Base-by-base conservation (phyloP, 2,888 invertebrate species). In the Nephrotoma appendiculata region DNA sequence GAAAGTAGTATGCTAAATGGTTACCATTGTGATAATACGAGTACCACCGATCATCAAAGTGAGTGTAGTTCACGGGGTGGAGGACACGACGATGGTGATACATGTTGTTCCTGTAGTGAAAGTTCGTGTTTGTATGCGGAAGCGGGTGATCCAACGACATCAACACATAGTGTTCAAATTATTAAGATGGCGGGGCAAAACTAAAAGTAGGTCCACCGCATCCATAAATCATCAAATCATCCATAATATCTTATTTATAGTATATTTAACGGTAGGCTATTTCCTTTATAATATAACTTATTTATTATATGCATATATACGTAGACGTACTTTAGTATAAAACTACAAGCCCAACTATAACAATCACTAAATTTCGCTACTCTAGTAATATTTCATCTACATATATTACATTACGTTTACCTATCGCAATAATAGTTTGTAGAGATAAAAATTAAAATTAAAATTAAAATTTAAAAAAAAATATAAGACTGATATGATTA, bases 81-180 rank as follows among this genome's bases (percentile, higher is more conserved):
- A 85, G 94, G 89, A 4, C 71, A 71, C 31, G 71, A 71, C 71
- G 92, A 92, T 86, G 92, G 92, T 84, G 94, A 94, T 89, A 94
- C 94, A 2, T 92, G 92, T 86, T 94, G 94, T 90, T 94, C 94
- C 44, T 94, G 94, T 90, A 94, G 94, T 89, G 94, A 94, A 89
- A 94, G 94, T 19, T 94, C 94, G 85, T 94, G 94, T 88, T 90
- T 94, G 87, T 94, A 94, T 89, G 94, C 94, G 0, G 94, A 94
- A 90, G 93, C 94, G 42, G 93, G 93, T 57, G 92, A 91, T 84
- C 92, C 91, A 11, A 89, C 71, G 2, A 71, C 71, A 31, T 71
- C 71, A 31, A 89, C 85, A 52, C 86, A 86, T 52, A 52, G 41
- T 42, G 86, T 86, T 41, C 86, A 86, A 86, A 52, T 86, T 86